phyloP scores from a whole-genome alignment of 2,797 vertebrate species.

The Lophotriccus pileatus region DNA sequence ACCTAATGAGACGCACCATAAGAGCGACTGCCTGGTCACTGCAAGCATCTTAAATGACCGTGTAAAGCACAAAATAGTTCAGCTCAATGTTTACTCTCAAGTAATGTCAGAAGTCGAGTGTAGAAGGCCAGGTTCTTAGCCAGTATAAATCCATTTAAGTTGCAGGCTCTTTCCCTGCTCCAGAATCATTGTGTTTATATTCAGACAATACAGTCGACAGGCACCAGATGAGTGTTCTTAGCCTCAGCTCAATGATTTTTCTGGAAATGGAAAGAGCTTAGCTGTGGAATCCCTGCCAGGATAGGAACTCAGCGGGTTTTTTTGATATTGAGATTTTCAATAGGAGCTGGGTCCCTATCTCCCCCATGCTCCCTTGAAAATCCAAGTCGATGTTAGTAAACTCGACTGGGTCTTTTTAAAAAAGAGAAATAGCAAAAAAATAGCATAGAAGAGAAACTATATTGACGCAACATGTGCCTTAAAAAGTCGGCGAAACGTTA shows the following conservation, averaged over 20 bases:
- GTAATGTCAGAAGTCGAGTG: constrained; percentile 63
- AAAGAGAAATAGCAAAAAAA: constrained; percentile 18
- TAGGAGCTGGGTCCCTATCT: not conserved
- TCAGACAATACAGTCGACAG: constrained; percentile 64
- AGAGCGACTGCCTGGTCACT: not conserved
- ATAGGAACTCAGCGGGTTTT: constrained; percentile 29
- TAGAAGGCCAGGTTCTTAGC: constrained; percentile 51
- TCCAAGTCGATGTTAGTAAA: not conserved
- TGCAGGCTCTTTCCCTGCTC: not conserved
- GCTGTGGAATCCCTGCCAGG: constrained; percentile 62
- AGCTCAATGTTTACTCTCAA: constrained; percentile 67
- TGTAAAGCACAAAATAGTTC: constrained; percentile 14
- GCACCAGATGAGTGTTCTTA: constrained; percentile 71
- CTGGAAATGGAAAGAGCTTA: constrained; percentile 66
- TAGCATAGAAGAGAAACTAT: not conserved
- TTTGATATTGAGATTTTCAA: constrained; percentile 33
- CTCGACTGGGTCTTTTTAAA: constrained; percentile 36
- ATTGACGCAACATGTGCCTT: constrained; percentile 18
- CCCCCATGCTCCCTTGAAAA: not conserved
- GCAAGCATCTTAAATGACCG: not conserved
- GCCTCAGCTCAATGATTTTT: constrained; percentile 73
- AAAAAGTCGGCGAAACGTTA: not conserved
- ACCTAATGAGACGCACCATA: not conserved
- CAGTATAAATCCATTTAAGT: constrained; percentile 52
- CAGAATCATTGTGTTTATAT: constrained; percentile 66